Percentiles rank a stretch among this genome's conserved stretches.
Evolutionary conservation across 64 coral and sea anemone species (phyloP).

Genomic region (Acropora yongei): DNA sequence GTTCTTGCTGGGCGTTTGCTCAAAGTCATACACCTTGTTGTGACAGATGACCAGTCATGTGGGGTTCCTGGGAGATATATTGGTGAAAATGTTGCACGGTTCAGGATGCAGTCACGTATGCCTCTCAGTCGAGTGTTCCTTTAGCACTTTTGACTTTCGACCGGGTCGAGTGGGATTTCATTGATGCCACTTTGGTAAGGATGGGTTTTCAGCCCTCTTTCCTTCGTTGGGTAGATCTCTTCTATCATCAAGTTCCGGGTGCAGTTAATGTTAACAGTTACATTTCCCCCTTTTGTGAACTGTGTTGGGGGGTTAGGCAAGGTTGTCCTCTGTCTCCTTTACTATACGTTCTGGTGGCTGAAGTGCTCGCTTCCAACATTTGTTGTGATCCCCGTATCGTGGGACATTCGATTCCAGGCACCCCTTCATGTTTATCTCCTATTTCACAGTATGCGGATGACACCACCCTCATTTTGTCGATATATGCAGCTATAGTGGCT

Average conservation of each 20-base stretch:
- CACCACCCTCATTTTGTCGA: not conserved
- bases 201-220: constrained; percentile 67
- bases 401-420: not conserved
- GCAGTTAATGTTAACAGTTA: not conserved
- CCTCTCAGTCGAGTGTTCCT: not conserved
- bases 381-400: not conserved
- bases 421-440: not conserved
- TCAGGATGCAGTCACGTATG: not conserved
- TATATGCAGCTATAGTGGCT: not conserved
- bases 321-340: not conserved
- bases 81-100: constrained; percentile 27
- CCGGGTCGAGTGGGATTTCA: constrained; percentile 26
- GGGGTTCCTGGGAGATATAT: constrained; percentile 42
- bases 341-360: not conserved
- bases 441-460: constrained; percentile 61
- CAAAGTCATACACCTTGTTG: not conserved
- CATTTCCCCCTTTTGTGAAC: not conserved
- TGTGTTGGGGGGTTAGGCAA: not conserved
- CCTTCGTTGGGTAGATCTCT: not conserved
- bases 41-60: constrained; percentile 28
- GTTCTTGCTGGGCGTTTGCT: not conserved
- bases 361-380: not conserved
- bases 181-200: not conserved
- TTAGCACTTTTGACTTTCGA: constrained; percentile 8
- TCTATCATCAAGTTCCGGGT: not conserved